A percentile compares a stretch with the other conserved stretches of the same genome.
These are phyloP conservation scores for Amblyjoppa proteus DNA, from an alignment of 2,888 invertebrate genomes.

Conservation along the genomic window DNA sequence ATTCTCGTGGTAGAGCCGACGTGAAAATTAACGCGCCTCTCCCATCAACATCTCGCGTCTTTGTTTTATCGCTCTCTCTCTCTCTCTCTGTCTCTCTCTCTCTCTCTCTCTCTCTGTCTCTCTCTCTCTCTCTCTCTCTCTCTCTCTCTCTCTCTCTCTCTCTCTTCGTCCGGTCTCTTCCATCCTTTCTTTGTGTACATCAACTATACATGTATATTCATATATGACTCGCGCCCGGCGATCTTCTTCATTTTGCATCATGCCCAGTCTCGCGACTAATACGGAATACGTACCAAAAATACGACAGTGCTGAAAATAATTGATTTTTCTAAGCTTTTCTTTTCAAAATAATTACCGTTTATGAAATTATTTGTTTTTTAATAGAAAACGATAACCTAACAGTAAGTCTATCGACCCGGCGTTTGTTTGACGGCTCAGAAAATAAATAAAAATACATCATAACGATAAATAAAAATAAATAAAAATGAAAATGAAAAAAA, in stretches of 20 bases:
- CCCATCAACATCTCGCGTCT: conserved; percentile 61
- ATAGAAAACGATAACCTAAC: no score
- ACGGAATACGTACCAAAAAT: neutral
- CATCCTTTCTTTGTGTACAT: conserved; percentile 29
- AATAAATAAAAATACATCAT: neutral
- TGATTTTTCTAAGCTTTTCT: neutral
- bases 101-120: conserved; percentile 11
- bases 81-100: neutral
- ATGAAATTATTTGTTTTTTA: no score
- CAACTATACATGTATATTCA: conserved; percentile 41
- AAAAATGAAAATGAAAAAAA: no score
- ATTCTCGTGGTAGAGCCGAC: conserved; percentile 72
- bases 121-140: conserved; percentile 10
- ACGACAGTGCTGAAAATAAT: neutral
- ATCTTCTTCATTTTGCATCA: conserved; percentile 10
- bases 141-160: conserved; percentile 25
- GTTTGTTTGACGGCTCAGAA: neutral
- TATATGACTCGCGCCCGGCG: conserved; percentile 5
- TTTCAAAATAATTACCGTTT: neutral
- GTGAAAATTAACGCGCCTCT: conserved; percentile 66
- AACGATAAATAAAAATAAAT: no score
- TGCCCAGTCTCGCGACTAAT: neutral
- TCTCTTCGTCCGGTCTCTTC: conserved; percentile 12
- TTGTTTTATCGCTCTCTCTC: conserved; percentile 47
- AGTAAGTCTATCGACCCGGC: no score